Conservation (phyloP, 1,140 invertebrate genomes). For the Dreissena polymorpha region DNA sequence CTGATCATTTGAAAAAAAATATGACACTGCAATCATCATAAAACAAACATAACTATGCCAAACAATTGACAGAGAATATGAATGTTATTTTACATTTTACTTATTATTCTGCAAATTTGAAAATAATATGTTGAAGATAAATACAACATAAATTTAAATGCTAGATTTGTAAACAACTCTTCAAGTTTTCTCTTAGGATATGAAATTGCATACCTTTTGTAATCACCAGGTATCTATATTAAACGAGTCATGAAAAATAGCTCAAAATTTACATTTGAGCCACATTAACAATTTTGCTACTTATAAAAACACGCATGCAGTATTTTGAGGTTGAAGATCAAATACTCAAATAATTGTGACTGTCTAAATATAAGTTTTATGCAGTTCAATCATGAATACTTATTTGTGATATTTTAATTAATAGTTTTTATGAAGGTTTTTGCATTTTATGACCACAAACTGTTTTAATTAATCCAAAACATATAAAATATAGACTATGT, state of each 20-base stretch:
- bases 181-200: background rate
- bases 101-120: background rate
- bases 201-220: background rate
- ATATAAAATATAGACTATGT: no score
- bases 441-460: no score
- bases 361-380: no score
- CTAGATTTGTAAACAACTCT: background rate
- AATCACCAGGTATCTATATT: conserved; percentile 6
- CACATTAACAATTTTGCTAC: no score
- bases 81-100: background rate
- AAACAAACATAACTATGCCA: background rate
- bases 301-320: no score
- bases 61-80: background rate
- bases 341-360: no score
- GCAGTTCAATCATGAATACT: no score
- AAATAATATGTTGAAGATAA: conserved; percentile 39
- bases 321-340: no score
- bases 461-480: no score
- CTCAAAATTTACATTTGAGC: no score
- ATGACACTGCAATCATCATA: background rate
- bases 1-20: background rate
- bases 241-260: background rate
- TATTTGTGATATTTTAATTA: no score
- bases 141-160: background rate
- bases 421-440: no score